Base-by-base conservation (phyloP, 2,888 invertebrate species). In the Pecten maximus region DNA sequence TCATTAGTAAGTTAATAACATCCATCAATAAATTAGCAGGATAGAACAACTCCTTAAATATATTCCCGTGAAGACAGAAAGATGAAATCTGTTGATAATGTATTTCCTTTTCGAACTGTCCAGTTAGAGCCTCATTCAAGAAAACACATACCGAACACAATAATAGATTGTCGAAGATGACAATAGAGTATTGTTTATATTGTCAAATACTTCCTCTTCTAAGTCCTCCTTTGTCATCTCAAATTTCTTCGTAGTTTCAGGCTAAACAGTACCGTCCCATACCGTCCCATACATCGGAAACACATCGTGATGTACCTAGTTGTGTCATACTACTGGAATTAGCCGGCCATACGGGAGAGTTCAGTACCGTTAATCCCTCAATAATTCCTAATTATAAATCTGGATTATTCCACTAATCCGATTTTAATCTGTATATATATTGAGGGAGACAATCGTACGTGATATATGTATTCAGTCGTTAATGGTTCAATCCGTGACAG, bases 331-430 rank as follows among this genome's bases (percentile, higher is more conserved):
- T n/a, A 60, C 23, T 23, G 28, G 74, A 10, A 74, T 35, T 2
- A 2, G 3, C 23, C 19, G 10, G 8, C 28, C 15, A 10, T 23
- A 74, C 74, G 2, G 74, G 74, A 74, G 15, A n/a, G 28, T 6
- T 23, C 10, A 35, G 35, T 35, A 28, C 28, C 35, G 74, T 10
- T 74, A 74, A 74, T 74, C 74, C 28, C 28, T 74, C 35, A 28
- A 74, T 74, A 74, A 74, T 74, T 6, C 74, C 74, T 74, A 74
- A 74, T 74, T 74, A 74, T 74, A 74, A 74, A 74, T 12, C 74
- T 35, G 74, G 74, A 60, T 60, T 60, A 60, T 60, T 60, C 23
- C 23, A 23, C 60, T 60, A 60, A 60, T 23, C 60, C 60, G 60
- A 60, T 60, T 60, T 23, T 60, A 60, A 60, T 60, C 60, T 60